Conservation (phyloP, 2,888 invertebrate genomes). For the Meandrusa payeni region DNA sequence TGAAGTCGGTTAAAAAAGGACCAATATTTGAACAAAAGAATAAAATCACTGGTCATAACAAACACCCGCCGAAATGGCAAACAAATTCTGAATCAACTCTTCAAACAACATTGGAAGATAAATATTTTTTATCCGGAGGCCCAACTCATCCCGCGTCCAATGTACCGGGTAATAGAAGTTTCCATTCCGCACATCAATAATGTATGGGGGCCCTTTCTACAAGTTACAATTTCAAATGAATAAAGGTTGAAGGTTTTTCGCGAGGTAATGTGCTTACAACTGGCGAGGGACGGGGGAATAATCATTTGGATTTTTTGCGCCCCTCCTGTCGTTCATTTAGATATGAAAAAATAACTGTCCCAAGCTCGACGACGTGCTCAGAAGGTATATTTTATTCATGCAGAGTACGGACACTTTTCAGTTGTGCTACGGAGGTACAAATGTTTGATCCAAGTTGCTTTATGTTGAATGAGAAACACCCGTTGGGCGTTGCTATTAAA, state of each 20-base stretch:
- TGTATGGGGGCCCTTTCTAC: slow-evolving; percentile 30
- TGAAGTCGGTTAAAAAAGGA: slow-evolving; percentile 1
- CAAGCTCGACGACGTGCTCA: slow-evolving; percentile 28
- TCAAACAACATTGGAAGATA: slow-evolving; percentile 14
- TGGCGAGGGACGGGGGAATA: slow-evolving; percentile 41
- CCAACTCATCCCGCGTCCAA: slow-evolving; percentile 16
- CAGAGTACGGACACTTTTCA: slow-evolving; percentile 23
- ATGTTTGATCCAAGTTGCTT: slow-evolving; percentile 14
- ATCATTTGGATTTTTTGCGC: slow-evolving; percentile 44
- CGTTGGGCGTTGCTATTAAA: slow-evolving; percentile 2
- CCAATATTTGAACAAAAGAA: slow-evolving; percentile 4
- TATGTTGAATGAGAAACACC: not conserved
- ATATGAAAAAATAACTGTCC: slow-evolving; percentile 46
- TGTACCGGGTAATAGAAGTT: slow-evolving; percentile 27
- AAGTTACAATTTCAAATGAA: slow-evolving; percentile 35
- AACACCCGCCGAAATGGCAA: slow-evolving; percentile 11
- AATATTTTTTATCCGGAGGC: slow-evolving; percentile 18
- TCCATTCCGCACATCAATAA: slow-evolving; percentile 30
- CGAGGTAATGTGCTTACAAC: slow-evolving; percentile 36
- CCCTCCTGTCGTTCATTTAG: slow-evolving; percentile 43
- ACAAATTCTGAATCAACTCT: slow-evolving; percentile 18
- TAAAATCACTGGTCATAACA: slow-evolving; percentile 4
- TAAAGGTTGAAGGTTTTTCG: slow-evolving; percentile 32
- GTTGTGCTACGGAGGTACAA: slow-evolving; percentile 18
- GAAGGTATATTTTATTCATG: slow-evolving; percentile 32